Base-by-base conservation (phyloP, 2,113 vertebrate species). In the Saccopteryx leptura region DNA sequence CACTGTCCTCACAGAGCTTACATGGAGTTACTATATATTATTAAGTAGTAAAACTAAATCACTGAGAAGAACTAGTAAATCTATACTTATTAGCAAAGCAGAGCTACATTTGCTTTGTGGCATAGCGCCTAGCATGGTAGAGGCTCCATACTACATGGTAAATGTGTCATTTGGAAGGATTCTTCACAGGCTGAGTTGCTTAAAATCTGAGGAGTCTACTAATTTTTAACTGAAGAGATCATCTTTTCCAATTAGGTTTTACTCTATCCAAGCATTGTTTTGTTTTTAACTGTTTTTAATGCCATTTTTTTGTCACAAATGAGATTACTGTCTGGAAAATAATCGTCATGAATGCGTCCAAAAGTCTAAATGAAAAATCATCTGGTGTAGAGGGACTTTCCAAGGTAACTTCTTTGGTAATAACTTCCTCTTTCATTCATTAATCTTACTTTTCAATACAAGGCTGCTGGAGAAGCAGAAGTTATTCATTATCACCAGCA, bases 211-310 rank as follows among this genome's bases (percentile, higher is more conserved):
- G 28, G 4, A 88, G 9, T 68, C 50, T 60, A 50, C 56, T 86
- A 63, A 92, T 54, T 86, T 83, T 85, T 74, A 90, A 85, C 65
- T 65, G 39, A 82, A 83, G 24, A 88, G 19, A 56, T 46, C 31
- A 89, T 94, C 39, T 97, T 96, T 95, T 90, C 68, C 31, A 92
- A 19, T 84, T 92, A 69, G 33, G 5, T 84, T 94, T 94, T n/a
- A 69, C n/a, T 83, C 23, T 88, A 21, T 21, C 17, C 33, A 94
- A 75, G 92, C 50, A 86, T 50, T 4, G 14, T 83, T 97, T 76
- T 76, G 10, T 71, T 95, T 82, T 85, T 71, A 86, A 52, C 76
- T 88, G 23, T 24, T 69, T 88, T 66, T 68, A 63, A 46, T 60
- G 66, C 31, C 31, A 28, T 93, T 96, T 80, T 75, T 78, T 48